phyloP scores from a whole-genome alignment of 30 jellyfish, hydroid and myxozoan genomes.

The Phacellophora camtschatica region DNA sequence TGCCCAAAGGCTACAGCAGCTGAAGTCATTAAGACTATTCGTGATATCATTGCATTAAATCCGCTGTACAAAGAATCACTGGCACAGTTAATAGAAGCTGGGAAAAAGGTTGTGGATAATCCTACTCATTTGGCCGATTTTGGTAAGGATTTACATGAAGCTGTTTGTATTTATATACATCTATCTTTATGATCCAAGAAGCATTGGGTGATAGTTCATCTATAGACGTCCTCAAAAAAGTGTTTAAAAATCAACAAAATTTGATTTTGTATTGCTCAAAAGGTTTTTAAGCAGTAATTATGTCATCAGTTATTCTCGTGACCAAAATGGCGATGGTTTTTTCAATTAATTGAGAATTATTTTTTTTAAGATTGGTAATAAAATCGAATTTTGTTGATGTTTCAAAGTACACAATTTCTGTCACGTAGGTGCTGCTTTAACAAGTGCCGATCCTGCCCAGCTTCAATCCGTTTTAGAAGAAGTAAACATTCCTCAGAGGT shows the following conservation, averaged over 20 bases:
- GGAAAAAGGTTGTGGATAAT: slow-evolving; percentile 90
- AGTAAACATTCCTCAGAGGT: slow-evolving; percentile 65
- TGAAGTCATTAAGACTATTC: slow-evolving; percentile 86
- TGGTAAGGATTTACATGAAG: slow-evolving; percentile 76
- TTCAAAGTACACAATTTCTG: neutral
- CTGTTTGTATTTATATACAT: too few species aligned
- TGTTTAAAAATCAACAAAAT: too few species aligned
- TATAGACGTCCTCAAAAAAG: too few species aligned
- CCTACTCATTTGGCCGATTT: slow-evolving; percentile 94
- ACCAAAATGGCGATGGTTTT: neutral
- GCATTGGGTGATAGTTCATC: too few species aligned
- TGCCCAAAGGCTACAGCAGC: slow-evolving; percentile 83
- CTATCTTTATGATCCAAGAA: too few species aligned
- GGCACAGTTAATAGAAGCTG: slow-evolving; percentile 92
- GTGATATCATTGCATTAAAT: slow-evolving; percentile 89
- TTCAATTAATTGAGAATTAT: neutral
- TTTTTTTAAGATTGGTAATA: too few species aligned
- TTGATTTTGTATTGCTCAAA: too few species aligned
- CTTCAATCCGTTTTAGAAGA: slow-evolving; percentile 89
- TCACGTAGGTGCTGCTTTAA: slow-evolving; percentile 91
- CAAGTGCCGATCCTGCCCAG: slow-evolving; percentile 97
- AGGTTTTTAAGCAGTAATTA: too few species aligned
- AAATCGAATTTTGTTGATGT: neutral
- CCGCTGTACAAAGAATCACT: slow-evolving; percentile 88
- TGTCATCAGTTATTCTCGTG: too few species aligned